Evolutionary conservation across 2,888 invertebrate genomes (phyloP).

Genomic region (Fabriciana adippe): DNA sequence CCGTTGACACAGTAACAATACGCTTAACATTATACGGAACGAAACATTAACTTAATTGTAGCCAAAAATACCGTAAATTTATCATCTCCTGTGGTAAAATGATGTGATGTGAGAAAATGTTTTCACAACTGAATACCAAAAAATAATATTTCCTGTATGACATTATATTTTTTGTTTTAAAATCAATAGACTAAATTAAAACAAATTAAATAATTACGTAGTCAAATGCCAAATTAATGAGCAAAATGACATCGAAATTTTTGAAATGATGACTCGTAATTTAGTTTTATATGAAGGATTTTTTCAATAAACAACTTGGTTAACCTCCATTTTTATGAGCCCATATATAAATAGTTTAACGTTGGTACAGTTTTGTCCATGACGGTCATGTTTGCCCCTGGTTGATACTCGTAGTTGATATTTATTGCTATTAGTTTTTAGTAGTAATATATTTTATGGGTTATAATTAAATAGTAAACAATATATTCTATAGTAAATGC

Average conservation of each 20-base stretch:
- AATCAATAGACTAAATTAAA: no score
- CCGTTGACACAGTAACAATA: slow-evolving; percentile 3
- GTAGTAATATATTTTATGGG: no score
- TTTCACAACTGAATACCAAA: no score
- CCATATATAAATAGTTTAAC: neutral
- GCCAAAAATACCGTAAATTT: neutral
- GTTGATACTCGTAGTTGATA: neutral
- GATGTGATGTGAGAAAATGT: neutral
- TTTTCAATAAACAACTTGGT: slow-evolving; percentile 1
- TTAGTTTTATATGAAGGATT: neutral
- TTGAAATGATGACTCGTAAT: neutral
- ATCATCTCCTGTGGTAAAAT: neutral
- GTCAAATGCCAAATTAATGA: neutral
- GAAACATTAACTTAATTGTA: neutral
- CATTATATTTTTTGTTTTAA: no score
- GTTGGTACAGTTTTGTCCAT: neutral
- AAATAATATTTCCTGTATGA: no score
- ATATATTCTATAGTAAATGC: no score
- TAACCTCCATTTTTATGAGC: slow-evolving; percentile 2
- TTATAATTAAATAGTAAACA: no score
- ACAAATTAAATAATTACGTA: no score
- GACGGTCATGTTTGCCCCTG: neutral
- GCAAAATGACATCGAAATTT: neutral
- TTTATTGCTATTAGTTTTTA: neutral
- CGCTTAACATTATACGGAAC: neutral